Percentiles rank a stretch among this genome's conserved stretches.
phyloP scores from a whole-genome alignment of 2,888 invertebrate species.

The Macropis europaea region DNA sequence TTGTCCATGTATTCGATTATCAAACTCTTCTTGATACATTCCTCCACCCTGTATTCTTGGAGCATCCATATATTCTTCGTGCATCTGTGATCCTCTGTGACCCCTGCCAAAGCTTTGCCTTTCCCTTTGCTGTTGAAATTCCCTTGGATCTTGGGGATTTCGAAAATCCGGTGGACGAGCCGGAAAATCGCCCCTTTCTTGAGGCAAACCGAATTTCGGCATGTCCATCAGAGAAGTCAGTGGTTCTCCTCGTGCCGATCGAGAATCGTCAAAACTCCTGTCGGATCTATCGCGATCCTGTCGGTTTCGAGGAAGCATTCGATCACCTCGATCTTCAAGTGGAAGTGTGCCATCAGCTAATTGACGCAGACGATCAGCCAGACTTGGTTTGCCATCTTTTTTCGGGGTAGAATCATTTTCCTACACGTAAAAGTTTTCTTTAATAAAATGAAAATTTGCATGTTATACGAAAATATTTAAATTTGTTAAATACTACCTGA shows the following conservation, averaged over 20 bases:
- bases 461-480: conserved; percentile 2
- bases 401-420: conserved; percentile 59
- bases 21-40: conserved; percentile 73
- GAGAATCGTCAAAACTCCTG: conserved; percentile 68
- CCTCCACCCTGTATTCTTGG: conserved; percentile 66
- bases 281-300: conserved; percentile 69
- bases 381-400: conserved; percentile 76
- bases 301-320: conserved; percentile 30
- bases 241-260: conserved; percentile 65
- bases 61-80: conserved; percentile 70
- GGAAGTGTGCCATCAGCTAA: conserved; percentile 78
- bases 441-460: no score
- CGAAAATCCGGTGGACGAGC: conserved; percentile 70
- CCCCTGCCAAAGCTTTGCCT: conserved; percentile 67
- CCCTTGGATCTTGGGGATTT: conserved; percentile 68
- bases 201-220: conserved; percentile 71
- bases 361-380: conserved; percentile 78
- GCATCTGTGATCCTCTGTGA: conserved; percentile 58
- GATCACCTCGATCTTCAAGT: conserved; percentile 71
- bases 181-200: conserved; percentile 72
- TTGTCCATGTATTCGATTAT: conserved; percentile 70
- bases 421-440: conserved; percentile 2
- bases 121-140: conserved; percentile 70
- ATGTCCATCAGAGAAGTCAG: conserved; percentile 78
- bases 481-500: conserved; percentile 19